phyloP scores from a whole-genome alignment of 2,888 invertebrate genomes.

The Aproaerema taeniolella region DNA sequence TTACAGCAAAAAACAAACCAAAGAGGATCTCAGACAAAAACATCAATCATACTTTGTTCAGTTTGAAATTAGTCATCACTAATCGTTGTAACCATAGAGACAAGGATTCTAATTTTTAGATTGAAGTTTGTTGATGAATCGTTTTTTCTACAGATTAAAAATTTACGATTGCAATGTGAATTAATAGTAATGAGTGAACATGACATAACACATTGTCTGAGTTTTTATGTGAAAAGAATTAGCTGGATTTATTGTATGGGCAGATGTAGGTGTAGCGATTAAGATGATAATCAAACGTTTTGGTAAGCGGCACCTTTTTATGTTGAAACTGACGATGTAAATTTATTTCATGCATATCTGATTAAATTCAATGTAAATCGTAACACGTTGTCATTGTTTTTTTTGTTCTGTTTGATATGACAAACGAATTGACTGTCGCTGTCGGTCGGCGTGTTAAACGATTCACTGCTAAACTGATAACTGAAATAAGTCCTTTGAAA shows the following conservation, averaged over 20 bases:
- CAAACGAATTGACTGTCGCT: no score
- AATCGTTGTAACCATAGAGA: conserved; percentile 28
- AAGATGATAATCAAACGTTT: conserved; percentile 60
- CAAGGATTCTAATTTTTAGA: conserved; percentile 19
- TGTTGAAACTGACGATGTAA: conserved; percentile 23
- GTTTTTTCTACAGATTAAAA: conserved; percentile 21
- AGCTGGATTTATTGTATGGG: conserved; percentile 40
- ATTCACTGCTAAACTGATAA: no score
- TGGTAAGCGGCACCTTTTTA: conserved; percentile 50
- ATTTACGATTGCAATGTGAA: conserved; percentile 42
- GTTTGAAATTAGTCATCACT: conserved; percentile 36
- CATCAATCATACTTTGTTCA: conserved; percentile 13
- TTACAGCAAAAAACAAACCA: conserved; percentile 1
- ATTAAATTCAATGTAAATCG: conserved; percentile 21
- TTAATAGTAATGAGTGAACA: conserved; percentile 47
- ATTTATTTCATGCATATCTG: conserved; percentile 31
- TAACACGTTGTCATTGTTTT: conserved; percentile 2
- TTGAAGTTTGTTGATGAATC: no score
- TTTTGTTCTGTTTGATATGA: neutral
- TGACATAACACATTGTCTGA: conserved; percentile 64
- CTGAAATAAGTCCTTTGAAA: no score
- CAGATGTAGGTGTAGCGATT: conserved; percentile 51
- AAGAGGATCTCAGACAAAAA: conserved; percentile 12
- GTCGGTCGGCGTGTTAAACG: no score
- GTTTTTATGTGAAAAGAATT: conserved; percentile 41